Conservation (phyloP, 2,888 invertebrate genomes). For the Congeria kusceri region DNA sequence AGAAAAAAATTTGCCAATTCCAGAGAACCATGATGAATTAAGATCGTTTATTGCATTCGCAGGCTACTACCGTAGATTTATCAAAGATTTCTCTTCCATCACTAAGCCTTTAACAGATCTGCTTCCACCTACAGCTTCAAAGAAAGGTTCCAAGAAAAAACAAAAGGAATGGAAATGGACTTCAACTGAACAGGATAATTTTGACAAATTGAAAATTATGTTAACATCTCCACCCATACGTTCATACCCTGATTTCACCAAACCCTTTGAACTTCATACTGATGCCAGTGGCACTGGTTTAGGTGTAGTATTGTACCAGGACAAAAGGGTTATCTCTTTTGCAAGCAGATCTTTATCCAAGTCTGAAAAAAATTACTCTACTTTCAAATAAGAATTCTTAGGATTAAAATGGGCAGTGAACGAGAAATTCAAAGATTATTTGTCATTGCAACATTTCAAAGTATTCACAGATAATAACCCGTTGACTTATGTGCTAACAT, state of each 20-base stretch:
- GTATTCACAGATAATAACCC: slow-evolving; percentile 1
- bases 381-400: background rate
- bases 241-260: slow-evolving; percentile 15
- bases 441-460: background rate
- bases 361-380: background rate
- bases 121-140: slow-evolving; percentile 7
- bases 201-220: slow-evolving; percentile 19
- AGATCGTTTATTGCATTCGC: slow-evolving; percentile 14
- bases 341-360: slow-evolving; percentile 1
- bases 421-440: background rate
- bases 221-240: slow-evolving; percentile 25
- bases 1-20: background rate
- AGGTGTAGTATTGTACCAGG: slow-evolving; percentile 31
- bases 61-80: background rate
- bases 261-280: slow-evolving; percentile 29
- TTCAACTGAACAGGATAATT: slow-evolving; percentile 11
- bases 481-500: background rate
- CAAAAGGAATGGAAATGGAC: slow-evolving; percentile 29
- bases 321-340: background rate
- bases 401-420: background rate
- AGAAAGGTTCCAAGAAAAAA: background rate
- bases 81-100: slow-evolving; percentile 1
- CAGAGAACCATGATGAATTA: background rate
- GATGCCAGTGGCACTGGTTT: slow-evolving; percentile 23
- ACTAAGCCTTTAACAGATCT: background rate